Evolutionary conservation across 2,888 invertebrate genomes (phyloP).

Genomic region (Julus scanicus): DNA sequence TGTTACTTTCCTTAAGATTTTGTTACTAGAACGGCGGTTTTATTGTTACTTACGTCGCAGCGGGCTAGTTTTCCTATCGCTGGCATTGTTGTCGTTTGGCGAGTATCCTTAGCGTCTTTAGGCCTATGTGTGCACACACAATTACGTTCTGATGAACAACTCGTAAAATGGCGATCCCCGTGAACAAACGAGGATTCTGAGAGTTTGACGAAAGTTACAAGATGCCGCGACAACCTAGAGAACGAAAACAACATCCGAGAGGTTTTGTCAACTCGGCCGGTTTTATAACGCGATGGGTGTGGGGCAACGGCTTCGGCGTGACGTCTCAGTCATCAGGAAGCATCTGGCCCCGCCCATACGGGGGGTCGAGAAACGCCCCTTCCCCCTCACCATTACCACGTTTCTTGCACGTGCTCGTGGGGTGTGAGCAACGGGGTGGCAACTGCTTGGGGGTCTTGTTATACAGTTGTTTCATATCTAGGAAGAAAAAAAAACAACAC

Average conservation of each 20-base stretch:
- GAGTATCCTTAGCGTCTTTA: neutral
- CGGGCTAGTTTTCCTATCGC: conserved; percentile 16
- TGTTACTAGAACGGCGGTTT: no score
- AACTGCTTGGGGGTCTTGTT: neutral
- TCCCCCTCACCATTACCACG: neutral
- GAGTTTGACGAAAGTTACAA: neutral
- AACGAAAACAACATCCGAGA: neutral
- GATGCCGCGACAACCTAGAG: no score
- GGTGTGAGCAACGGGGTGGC: neutral
- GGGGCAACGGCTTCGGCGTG: conserved; percentile 10
- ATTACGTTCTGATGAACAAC: no score
- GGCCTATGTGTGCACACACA: neutral
- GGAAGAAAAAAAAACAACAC: no score
- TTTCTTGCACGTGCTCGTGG: no score
- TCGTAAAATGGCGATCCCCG: neutral
- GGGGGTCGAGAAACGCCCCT: neutral
- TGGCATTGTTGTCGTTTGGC: neutral
- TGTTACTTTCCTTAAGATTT: no score
- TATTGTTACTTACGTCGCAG: neutral
- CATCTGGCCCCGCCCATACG: neutral
- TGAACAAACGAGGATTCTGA: neutral
- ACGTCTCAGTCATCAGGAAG: conserved; percentile 13
- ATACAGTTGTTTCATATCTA: no score
- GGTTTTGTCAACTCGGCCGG: neutral
- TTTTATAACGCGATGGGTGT: neutral